A percentile compares a stretch with the other conserved stretches of the same genome.
phyloP scores from a whole-genome alignment of 2,113 vertebrate species.

The Lepisosteus osseus region DNA sequence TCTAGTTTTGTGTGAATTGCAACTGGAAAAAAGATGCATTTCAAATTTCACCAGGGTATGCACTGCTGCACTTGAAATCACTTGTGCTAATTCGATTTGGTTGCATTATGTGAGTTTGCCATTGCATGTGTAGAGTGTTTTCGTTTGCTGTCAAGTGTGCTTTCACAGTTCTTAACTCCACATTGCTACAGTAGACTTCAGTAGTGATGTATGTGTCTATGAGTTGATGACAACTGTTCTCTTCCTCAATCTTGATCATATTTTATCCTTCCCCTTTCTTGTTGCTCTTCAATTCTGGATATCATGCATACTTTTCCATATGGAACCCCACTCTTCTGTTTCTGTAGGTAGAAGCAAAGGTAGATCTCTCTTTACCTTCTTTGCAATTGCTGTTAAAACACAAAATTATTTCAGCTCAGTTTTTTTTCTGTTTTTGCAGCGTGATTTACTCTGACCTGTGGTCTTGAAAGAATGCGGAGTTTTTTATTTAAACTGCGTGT shows the following conservation, averaged over 20 bases:
- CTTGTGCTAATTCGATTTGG: slow-evolving; percentile 8
- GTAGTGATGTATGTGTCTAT: slow-evolving; percentile 8
- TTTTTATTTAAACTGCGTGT: no score
- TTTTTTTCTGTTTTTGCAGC: no score
- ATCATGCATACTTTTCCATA: slow-evolving; percentile 55
- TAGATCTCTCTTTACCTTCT: slow-evolving; percentile 72
- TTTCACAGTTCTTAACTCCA: background rate
- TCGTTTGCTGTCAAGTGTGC: slow-evolving; percentile 8
- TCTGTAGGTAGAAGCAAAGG: slow-evolving; percentile 97
- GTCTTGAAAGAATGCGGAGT: no score
- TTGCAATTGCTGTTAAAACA: slow-evolving; percentile 23
- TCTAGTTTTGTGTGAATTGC: background rate
- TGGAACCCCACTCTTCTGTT: slow-evolving; percentile 59
- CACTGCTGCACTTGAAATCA: slow-evolving; percentile 9
- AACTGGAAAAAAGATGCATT: slow-evolving; percentile 9
- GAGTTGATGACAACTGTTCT: slow-evolving; percentile 26
- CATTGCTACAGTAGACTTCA: background rate
- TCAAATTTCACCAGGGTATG: slow-evolving; percentile 3
- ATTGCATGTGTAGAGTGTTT: slow-evolving; percentile 6
- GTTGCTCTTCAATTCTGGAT: slow-evolving; percentile 57
- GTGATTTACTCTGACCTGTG: no score
- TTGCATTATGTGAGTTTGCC: background rate
- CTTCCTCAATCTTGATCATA: slow-evolving; percentile 35
- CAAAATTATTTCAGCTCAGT: no score
- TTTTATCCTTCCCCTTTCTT: slow-evolving; percentile 43